Percentiles rank a stretch among this genome's conserved stretches.
Conservation (phyloP, 1,140 invertebrate species). For the Penaeus indicus region DNA sequence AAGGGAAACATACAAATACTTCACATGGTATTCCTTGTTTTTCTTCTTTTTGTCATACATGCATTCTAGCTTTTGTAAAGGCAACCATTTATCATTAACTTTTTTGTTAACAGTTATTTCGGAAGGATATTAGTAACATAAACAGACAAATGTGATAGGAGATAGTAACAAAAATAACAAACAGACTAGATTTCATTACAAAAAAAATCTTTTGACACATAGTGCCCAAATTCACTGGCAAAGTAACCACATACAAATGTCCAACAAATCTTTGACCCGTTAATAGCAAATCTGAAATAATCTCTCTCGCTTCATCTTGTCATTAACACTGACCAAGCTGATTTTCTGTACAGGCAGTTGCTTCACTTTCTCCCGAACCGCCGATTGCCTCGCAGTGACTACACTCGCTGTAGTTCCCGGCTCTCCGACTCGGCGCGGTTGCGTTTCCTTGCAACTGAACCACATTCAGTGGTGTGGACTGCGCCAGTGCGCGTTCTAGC, state of each 20-base stretch:
- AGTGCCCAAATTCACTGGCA: constrained; percentile 61
- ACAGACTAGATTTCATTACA: constrained; percentile 63
- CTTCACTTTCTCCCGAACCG: background rate
- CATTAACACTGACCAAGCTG: constrained; percentile 28
- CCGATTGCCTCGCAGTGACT: constrained; percentile 37
- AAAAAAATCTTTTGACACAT: constrained; percentile 50
- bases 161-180: constrained; percentile 62
- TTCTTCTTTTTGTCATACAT: background rate
- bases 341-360: too few relatives aligned
- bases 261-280: constrained; percentile 61
- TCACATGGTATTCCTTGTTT: constrained; percentile 16
- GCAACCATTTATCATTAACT: constrained; percentile 11
- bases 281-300: constrained; percentile 57
- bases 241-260: constrained; percentile 53
- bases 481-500: constrained; percentile 8
- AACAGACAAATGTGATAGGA: constrained; percentile 47
- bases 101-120: constrained; percentile 11
- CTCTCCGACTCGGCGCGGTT: background rate
- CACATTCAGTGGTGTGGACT: too few relatives aligned
- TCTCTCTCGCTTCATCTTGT: constrained; percentile 25
- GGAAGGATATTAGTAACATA: background rate
- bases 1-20: constrained; percentile 19
- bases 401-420: constrained; percentile 33
- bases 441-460: too few relatives aligned
- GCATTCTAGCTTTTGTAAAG: constrained; percentile 39